A percentile compares a stretch with the other conserved stretches of the same genome.
phyloP scores from a whole-genome alignment of 2,888 invertebrate genomes.

The Apotomis capreana region DNA sequence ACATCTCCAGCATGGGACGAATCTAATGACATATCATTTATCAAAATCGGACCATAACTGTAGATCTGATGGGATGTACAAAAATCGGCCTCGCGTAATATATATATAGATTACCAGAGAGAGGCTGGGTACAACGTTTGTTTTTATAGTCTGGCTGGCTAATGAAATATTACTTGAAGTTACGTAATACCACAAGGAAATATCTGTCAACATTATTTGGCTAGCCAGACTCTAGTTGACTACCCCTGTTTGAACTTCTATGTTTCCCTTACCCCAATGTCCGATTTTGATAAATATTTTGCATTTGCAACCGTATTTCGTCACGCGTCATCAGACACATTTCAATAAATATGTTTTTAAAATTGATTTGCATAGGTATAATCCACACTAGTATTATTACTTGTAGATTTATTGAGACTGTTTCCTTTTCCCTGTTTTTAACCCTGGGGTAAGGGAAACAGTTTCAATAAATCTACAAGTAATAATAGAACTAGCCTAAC shows the following conservation, averaged over 20 bases:
- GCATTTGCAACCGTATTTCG: conserved; percentile 30
- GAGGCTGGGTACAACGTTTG: no score
- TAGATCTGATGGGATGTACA: no score
- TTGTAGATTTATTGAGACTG: not conserved
- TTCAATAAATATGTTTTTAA: not conserved
- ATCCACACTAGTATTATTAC: not conserved
- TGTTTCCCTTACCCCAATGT: conserved; percentile 41
- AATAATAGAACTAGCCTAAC: not conserved
- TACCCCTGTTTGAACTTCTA: conserved; percentile 29
- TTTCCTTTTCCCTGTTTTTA: not conserved
- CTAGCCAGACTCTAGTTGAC: no score
- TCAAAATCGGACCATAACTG: no score
- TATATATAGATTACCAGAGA: no score
- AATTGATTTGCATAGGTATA: conserved; percentile 38
- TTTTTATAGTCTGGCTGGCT: no score
- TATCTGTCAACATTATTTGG: no score
- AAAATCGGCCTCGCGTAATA: no score
- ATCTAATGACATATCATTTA: no score
- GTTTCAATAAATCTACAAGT: not conserved
- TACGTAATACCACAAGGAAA: no score
- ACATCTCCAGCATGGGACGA: no score
- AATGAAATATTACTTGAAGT: no score
- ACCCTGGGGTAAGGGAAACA: not conserved
- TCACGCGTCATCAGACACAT: not conserved
- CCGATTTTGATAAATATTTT: conserved; percentile 33